Evolutionary conservation across 2,888 invertebrate species (phyloP).

Genomic region (Hirtodrosophila alboralis): DNA sequence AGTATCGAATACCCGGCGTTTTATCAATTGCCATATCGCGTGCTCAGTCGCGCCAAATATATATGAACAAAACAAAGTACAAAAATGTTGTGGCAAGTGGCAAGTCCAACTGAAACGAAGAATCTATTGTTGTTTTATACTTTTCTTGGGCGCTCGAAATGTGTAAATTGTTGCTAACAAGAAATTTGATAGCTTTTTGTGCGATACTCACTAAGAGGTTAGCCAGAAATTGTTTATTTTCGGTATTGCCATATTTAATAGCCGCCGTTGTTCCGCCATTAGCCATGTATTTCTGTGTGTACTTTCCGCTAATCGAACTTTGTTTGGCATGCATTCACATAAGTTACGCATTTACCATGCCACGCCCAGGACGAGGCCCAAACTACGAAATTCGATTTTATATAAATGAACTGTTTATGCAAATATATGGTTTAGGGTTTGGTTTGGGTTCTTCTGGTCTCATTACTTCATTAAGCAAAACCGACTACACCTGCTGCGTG

Average conservation of each 20-base stretch:
- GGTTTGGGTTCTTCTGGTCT: too few relatives aligned
- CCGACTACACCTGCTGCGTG: constrained; percentile 63
- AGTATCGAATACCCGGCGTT: constrained; percentile 76
- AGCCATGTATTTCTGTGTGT: constrained; percentile 25
- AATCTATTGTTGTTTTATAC: constrained; percentile 52
- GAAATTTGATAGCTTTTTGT: constrained; percentile 67
- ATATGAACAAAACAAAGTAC: constrained; percentile 41
- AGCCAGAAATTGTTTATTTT: constrained; percentile 44
- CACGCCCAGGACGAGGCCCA: constrained; percentile 37
- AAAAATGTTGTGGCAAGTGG: constrained; percentile 47
- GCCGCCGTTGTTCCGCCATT: constrained; percentile 19
- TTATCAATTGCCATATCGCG: constrained; percentile 79
- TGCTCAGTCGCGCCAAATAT: constrained; percentile 56
- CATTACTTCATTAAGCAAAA: constrained; percentile 72
- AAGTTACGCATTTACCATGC: constrained; percentile 23
- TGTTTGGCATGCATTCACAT: constrained; percentile 35
- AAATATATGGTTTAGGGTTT: constrained; percentile 71
- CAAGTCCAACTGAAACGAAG: constrained; percentile 42
- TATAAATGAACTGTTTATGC: constrained; percentile 78
- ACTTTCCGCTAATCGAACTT: constrained; percentile 64
- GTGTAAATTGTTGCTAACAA: constrained; percentile 74
- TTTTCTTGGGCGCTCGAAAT: constrained; percentile 40
- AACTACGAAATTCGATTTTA: constrained; percentile 48
- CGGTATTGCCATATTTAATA: constrained; percentile 35
- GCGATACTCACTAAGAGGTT: constrained; percentile 26